phyloP scores from a whole-genome alignment of 2,797 vertebrate genomes.

The Manis javanica region DNA sequence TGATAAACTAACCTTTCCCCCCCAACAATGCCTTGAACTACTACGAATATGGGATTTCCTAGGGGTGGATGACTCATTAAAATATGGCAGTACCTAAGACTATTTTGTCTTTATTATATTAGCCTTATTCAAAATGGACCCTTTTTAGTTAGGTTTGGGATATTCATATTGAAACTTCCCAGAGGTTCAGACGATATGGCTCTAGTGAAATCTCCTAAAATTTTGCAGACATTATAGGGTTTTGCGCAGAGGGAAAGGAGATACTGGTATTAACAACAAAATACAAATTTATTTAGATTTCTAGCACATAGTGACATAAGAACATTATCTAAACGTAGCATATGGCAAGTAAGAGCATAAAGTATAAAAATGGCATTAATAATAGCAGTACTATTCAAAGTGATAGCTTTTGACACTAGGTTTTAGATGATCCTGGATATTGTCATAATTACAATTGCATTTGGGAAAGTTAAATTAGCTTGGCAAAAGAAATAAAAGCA shows the following conservation, averaged over 20 bases:
- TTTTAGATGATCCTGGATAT: background rate
- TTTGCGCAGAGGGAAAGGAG: background rate
- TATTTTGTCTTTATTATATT: background rate
- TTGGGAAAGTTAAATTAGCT: background rate
- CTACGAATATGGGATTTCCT: background rate
- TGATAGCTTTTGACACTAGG: background rate
- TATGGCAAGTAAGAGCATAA: background rate
- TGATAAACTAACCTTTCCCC: background rate
- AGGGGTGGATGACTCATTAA: background rate
- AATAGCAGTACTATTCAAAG: background rate
- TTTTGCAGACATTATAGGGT: background rate
- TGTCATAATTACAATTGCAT: background rate
- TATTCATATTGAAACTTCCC: background rate
- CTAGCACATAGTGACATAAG: background rate
- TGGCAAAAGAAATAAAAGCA: slow-evolving; percentile 28
- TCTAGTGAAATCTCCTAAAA: background rate
- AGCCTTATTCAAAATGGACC: background rate
- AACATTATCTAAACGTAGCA: background rate
- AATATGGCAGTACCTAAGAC: background rate
- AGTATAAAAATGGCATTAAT: background rate
- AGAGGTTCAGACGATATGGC: background rate
- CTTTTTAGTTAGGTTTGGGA: background rate
- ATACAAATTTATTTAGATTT: background rate
- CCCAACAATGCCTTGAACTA: background rate
- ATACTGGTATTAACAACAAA: background rate